These are phyloP conservation scores for Stegodyphus dumicola DNA, from an alignment of 1,140 invertebrate species.

Conservation along the genomic window DNA sequence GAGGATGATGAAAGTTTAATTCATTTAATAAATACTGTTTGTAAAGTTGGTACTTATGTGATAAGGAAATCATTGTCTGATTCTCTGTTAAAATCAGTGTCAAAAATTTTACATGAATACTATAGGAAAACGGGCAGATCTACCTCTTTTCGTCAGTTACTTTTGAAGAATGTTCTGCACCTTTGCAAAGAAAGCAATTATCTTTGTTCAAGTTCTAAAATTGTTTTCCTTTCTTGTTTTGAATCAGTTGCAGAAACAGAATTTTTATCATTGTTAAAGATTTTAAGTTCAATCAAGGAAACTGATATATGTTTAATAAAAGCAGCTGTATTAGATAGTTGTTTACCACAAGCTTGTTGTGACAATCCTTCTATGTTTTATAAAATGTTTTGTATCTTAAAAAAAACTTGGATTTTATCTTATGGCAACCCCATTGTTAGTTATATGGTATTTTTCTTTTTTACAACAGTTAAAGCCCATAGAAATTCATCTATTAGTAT, in stretches of 20 bases:
- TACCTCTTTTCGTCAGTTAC: too few relatives aligned
- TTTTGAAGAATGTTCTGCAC: too few relatives aligned
- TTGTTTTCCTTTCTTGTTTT: background rate
- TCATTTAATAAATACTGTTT: conserved; percentile 12
- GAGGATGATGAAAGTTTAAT: background rate
- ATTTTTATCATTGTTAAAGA: conserved; percentile 11
- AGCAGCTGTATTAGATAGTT: background rate
- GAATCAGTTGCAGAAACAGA: conserved; percentile 10
- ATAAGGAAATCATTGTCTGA: background rate
- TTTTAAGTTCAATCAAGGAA: too few relatives aligned
- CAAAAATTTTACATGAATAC: too few relatives aligned
- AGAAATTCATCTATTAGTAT: background rate
- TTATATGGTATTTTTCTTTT: conserved; percentile 19
- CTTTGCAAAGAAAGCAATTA: too few relatives aligned
- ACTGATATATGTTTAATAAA: background rate
- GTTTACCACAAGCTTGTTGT: conserved; percentile 10
- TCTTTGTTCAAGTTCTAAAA: conserved; percentile 6
- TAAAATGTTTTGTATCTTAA: conserved; percentile 19
- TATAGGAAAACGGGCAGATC: too few relatives aligned
- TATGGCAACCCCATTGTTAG: conserved; percentile 20
- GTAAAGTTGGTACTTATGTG: conserved; percentile 23
- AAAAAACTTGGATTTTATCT: background rate
- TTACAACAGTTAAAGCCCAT: background rate
- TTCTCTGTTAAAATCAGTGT: too few relatives aligned
- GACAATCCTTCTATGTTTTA: conserved; percentile 1